Evolutionary conservation across 2,888 invertebrate species (phyloP).

Genomic region (Dolomedes plantarius): DNA sequence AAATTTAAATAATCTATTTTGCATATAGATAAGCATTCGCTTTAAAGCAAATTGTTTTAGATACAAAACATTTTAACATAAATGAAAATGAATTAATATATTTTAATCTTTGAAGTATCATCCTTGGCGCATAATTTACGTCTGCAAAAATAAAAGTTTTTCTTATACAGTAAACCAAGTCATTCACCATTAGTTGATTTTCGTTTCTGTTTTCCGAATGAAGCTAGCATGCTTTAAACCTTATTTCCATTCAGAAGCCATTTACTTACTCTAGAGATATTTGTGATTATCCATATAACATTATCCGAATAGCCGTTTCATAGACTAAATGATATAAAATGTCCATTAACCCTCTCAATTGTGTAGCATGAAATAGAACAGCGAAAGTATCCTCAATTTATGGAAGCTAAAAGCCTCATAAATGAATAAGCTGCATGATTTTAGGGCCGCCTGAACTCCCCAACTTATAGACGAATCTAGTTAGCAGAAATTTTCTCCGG

Average conservation of each 20-base stretch:
- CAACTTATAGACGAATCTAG: conserved; percentile 52
- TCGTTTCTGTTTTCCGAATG: background rate
- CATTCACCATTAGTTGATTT: no score
- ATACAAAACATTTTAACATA: no score
- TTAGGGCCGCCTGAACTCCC: background rate
- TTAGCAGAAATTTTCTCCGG: conserved; percentile 58
- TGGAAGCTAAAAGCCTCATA: background rate
- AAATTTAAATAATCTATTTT: no score
- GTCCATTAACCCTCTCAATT: conserved; percentile 1
- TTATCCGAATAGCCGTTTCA: background rate
- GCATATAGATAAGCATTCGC: no score
- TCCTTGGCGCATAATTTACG: no score
- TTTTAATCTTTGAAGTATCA: no score
- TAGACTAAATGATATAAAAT: background rate
- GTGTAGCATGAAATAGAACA: background rate
- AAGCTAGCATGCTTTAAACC: background rate
- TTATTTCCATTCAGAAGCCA: background rate
- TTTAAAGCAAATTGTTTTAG: no score
- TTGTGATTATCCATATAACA: background rate
- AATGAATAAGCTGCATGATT: conserved; percentile 16
- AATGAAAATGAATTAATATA: no score
- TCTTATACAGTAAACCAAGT: no score
- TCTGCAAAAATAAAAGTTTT: no score
- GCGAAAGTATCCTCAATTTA: background rate
- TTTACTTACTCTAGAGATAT: background rate